Conservation (phyloP, 2,888 invertebrate genomes). For the Scotopteryx bipunctaria region DNA sequence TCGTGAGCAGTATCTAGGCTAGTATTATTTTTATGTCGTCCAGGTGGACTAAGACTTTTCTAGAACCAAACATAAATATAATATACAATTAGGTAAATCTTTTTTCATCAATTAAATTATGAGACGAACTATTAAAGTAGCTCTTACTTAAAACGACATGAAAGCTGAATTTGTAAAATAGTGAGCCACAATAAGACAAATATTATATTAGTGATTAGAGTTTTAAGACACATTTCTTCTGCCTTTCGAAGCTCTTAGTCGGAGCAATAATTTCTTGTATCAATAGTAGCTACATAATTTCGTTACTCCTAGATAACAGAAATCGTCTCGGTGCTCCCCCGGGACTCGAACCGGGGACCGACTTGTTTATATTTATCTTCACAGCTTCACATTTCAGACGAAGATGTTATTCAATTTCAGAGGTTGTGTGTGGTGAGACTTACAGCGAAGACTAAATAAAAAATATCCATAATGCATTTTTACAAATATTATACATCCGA, state of each 20-base stretch:
- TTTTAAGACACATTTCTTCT: too few species aligned
- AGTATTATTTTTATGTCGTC: background rate
- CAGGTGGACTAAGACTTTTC: background rate
- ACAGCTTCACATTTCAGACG: conserved; percentile 20
- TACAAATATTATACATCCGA: too few species aligned
- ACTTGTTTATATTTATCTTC: conserved; percentile 31
- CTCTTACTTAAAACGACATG: too few species aligned
- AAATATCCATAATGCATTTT: too few species aligned
- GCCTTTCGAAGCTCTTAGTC: too few species aligned
- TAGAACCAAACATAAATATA: background rate
- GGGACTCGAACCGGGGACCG: conserved; percentile 31
- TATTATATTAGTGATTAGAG: too few species aligned
- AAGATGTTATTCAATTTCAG: conserved; percentile 34
- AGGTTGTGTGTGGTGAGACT: background rate
- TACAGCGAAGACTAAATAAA: too few species aligned
- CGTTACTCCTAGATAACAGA: conserved; percentile 8
- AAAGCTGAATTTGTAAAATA: too few species aligned
- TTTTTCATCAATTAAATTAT: background rate
- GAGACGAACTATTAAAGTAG: too few species aligned
- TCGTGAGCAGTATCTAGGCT: background rate
- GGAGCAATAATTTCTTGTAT: too few species aligned
- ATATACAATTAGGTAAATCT: background rate
- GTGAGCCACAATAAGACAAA: too few species aligned
- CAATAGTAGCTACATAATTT: conserved; percentile 10
- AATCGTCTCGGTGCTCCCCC: conserved; percentile 21